phyloP scores from a whole-genome alignment of 2,113 vertebrate species.

The Eleginops maclovinus region DNA sequence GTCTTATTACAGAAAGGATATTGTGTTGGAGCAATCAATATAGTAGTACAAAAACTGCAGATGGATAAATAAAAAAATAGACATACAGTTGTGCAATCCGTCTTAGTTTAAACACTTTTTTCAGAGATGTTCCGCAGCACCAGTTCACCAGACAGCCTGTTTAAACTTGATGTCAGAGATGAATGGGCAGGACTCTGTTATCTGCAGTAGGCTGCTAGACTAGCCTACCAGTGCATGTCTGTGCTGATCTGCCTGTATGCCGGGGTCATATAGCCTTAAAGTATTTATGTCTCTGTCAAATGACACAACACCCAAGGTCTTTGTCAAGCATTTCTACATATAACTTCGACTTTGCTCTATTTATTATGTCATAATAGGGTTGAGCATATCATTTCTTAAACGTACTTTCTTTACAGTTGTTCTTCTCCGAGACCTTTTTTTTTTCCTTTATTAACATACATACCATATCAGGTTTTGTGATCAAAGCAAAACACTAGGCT shows the following conservation, averaged over 20 bases:
- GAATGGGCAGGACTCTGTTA: conserved; percentile 5
- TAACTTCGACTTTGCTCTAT: neutral
- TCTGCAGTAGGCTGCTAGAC: conserved; percentile 33
- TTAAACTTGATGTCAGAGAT: conserved; percentile 24
- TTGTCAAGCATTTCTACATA: neutral
- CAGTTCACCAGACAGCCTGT: too few species aligned
- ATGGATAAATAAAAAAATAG: neutral
- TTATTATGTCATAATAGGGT: neutral
- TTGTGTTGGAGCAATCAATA: neutral
- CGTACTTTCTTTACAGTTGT: neutral
- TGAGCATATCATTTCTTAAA: neutral
- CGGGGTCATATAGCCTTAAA: conserved; percentile 72
- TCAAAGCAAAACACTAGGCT: neutral
- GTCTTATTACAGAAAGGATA: neutral
- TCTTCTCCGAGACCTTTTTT: neutral
- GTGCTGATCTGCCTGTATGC: conserved; percentile 24
- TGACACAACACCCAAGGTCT: conserved; percentile 36
- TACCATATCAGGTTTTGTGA: neutral
- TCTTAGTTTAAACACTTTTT: neutral
- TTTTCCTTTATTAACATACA: neutral
- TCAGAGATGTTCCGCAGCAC: neutral
- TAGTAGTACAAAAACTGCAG: neutral
- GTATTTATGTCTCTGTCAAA: conserved; percentile 74
- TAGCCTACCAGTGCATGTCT: conserved; percentile 19
- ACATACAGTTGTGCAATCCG: neutral